Evolutionary conservation across 1,140 invertebrate genomes (phyloP), one percentile per base, ranked within the genome.

Genomic region (Cecropterus lyciades): DNA sequence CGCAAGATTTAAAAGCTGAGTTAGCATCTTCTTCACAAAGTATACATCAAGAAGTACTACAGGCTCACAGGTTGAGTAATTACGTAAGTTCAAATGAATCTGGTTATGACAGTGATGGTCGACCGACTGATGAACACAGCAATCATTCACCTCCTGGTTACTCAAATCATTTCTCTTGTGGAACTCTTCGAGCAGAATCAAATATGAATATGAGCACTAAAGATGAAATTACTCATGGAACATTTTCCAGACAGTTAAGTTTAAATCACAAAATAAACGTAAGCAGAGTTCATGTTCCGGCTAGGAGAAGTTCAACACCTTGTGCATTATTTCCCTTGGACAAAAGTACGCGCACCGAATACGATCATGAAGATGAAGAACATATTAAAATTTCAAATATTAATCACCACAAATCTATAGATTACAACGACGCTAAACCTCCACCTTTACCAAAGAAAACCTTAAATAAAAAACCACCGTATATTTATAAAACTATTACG

Each of bases 51-150:
- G 84, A 79, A 59, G 85, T 92, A 56, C 71, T 92, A 46, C 88
- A 92, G 73, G 77, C 85, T 78, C 93, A 94, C 90, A 93, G 93
- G 68, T 82, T 94, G 69, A 94, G 93, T 83, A 94, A 95, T 85
- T 96, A 96, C 82, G 94, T 96, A 10, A 96, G 96, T 84, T 97
- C 96, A 20, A 97, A 96, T 80, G 96, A 97, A 87, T 97, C 96
- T 27, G 96, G 96, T 14, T 97, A 97, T 80, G 96, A 97, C 72
- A 96, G 96, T 82, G 96, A 97, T 75, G 95, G 95, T 11, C 93
- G 95, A 52, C 93, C 93, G n/a, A 92, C 92, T 48, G 93, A 93
- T 67, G 93, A 93, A 73, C 85, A 93, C 76, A 92, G 84, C 72
- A 93, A 92, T 77, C 87, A 93, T 72, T 93, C 92, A 11, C 92